phyloP scores from a whole-genome alignment of 2,888 invertebrate genomes.

The Perizoma affinitatum region DNA sequence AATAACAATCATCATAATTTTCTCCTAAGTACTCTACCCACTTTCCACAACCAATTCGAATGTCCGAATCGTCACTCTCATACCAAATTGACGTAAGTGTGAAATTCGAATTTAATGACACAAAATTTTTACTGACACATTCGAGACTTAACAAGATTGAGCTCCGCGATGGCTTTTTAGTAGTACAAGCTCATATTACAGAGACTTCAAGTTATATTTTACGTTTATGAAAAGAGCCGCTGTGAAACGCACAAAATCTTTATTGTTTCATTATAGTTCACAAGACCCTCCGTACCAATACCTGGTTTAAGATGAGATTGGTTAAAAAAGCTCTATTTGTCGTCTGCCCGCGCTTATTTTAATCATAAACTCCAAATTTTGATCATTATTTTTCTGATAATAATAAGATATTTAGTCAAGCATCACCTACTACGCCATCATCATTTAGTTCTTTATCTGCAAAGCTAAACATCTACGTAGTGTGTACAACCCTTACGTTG shows the following conservation, averaged over 20 bases:
- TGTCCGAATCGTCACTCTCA: constrained; percentile 39
- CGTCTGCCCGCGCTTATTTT: no score
- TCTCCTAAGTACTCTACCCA: constrained; percentile 25
- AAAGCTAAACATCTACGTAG: not conserved
- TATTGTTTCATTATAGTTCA: no score
- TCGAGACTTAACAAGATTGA: constrained; percentile 31
- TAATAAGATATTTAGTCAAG: no score
- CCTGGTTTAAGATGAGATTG: no score
- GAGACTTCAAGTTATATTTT: not conserved
- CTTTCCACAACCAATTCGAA: constrained; percentile 37
- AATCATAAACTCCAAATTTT: no score
- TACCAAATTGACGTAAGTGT: constrained; percentile 41
- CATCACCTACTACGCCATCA: no score
- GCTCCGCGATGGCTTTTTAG: constrained; percentile 12
- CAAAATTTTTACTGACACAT: constrained; percentile 43
- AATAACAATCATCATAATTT: constrained; percentile 22
- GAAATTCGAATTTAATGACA: constrained; percentile 49
- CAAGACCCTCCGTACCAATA: no score
- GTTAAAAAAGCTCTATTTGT: no score
- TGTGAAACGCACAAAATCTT: no score
- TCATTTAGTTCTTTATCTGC: no score
- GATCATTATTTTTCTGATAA: no score
- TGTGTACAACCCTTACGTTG: constrained; percentile 16
- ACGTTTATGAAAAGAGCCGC: no score
- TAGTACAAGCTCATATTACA: constrained; percentile 16